phyloP scores from a whole-genome alignment of 1,140 invertebrate genomes.

The Oncopeltus fasciatus region DNA sequence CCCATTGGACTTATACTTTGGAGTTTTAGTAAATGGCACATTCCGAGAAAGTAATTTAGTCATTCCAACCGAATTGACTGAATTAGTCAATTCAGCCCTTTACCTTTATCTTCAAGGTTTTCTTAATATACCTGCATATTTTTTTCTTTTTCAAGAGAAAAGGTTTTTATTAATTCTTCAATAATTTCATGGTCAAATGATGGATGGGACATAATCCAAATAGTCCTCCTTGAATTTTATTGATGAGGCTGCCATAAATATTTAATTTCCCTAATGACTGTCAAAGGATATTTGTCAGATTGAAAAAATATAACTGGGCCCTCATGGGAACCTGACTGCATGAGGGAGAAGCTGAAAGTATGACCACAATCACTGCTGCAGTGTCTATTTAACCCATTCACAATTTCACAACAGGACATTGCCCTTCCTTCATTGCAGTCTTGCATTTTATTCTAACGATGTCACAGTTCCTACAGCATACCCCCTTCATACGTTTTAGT shows the following conservation, averaged over 20 bases:
- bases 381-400: slow-evolving; percentile 41
- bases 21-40: slow-evolving; percentile 20
- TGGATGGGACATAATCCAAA: slow-evolving; percentile 86
- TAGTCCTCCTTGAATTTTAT: slow-evolving; percentile 26
- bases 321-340: slow-evolving; percentile 49
- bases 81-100: too few species aligned
- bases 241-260: slow-evolving; percentile 56
- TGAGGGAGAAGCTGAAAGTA: slow-evolving; percentile 54
- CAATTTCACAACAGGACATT: too few species aligned
- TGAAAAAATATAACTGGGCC: slow-evolving; percentile 51
- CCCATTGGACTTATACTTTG: slow-evolving; percentile 27
- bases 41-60: slow-evolving; percentile 15
- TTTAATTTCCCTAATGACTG: slow-evolving; percentile 50
- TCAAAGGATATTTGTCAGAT: slow-evolving; percentile 43
- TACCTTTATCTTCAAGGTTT: background rate
- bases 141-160: slow-evolving; percentile 31
- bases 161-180: slow-evolving; percentile 41
- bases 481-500: too few species aligned
- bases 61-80: background rate
- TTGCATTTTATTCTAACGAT: too few species aligned
- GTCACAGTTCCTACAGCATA: too few species aligned
- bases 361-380: slow-evolving; percentile 42
- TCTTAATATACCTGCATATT: background rate
- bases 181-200: slow-evolving; percentile 47
- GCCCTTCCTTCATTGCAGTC: slow-evolving; percentile 21